These are phyloP conservation scores for Montipora cactus DNA, from an alignment of 64 coral and sea anemone species.

Conservation along the genomic window DNA sequence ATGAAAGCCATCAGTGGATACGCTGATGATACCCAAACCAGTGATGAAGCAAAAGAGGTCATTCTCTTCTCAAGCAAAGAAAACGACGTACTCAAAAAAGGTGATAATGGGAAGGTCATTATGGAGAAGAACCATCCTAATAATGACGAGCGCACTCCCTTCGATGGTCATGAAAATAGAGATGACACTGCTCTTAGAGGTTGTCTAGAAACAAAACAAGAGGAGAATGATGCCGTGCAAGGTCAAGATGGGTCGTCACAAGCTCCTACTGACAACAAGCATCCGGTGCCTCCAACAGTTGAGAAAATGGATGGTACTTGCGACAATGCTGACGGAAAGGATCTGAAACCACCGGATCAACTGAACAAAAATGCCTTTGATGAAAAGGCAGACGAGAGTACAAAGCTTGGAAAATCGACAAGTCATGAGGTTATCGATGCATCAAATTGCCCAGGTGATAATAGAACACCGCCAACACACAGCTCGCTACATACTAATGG, in stretches of 20 bases:
- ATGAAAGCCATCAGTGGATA: not conserved
- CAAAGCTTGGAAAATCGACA: accelerated
- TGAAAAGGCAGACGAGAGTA: not conserved
- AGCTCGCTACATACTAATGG: not conserved
- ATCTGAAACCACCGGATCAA: not conserved
- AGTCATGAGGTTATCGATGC: not conserved
- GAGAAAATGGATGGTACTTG: not conserved
- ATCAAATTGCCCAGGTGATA: not conserved
- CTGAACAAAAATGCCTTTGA: not conserved
- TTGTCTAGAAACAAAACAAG: not conserved
- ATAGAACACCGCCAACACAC: not conserved
- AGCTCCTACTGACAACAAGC: not conserved
- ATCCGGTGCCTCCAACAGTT: not conserved
- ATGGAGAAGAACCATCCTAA: not conserved
- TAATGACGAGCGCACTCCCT: not conserved
- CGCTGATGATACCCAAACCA: not conserved
- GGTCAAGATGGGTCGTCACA: too few species aligned
- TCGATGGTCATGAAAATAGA: not conserved
- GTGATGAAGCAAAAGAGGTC: not conserved
- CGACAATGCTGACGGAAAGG: not conserved
- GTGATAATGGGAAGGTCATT: not conserved
- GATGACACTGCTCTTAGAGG: too few species aligned
- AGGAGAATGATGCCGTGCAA: not conserved
- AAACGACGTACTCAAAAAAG: not conserved
- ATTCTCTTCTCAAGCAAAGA: not conserved